phyloP scores from a whole-genome alignment of 1,140 invertebrate species.

The Elymnias hypermnestra region DNA sequence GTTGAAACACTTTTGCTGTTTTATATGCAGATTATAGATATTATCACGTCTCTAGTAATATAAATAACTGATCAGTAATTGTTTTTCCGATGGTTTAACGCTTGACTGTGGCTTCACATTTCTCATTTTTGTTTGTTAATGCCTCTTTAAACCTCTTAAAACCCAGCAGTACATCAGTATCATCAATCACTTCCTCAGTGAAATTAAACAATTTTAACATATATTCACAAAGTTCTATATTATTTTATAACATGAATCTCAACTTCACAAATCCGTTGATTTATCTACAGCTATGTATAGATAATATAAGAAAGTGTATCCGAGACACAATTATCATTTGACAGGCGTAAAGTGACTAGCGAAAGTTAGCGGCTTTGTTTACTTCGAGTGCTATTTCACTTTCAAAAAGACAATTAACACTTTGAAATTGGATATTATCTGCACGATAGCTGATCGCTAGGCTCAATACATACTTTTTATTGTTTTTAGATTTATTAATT shows the following conservation, averaged over 20 bases:
- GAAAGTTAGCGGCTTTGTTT: conserved; percentile 4
- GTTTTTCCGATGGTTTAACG: no score
- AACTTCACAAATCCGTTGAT: neutral
- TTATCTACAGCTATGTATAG: neutral
- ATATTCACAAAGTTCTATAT: no score
- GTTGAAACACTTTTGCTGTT: no score
- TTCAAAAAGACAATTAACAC: conserved; percentile 8
- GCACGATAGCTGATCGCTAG: neutral
- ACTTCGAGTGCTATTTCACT: conserved; percentile 1
- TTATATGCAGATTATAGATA: no score
- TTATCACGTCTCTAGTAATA: no score
- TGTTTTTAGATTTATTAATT: neutral
- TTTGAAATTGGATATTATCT: conserved; percentile 5
- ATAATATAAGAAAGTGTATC: conserved; percentile 2
- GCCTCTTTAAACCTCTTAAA: no score
- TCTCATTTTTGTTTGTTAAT: no score
- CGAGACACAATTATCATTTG: conserved; percentile 1
- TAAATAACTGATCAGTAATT: no score
- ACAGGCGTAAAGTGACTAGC: conserved; percentile 1
- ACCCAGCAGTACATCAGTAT: no score
- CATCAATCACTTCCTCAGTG: no score
- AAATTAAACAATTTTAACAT: no score
- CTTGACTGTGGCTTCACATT: no score
- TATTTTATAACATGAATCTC: neutral
- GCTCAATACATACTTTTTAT: neutral